phyloP scores from a whole-genome alignment of 2,888 invertebrate species.

The Nipponacmea schrenckii region DNA sequence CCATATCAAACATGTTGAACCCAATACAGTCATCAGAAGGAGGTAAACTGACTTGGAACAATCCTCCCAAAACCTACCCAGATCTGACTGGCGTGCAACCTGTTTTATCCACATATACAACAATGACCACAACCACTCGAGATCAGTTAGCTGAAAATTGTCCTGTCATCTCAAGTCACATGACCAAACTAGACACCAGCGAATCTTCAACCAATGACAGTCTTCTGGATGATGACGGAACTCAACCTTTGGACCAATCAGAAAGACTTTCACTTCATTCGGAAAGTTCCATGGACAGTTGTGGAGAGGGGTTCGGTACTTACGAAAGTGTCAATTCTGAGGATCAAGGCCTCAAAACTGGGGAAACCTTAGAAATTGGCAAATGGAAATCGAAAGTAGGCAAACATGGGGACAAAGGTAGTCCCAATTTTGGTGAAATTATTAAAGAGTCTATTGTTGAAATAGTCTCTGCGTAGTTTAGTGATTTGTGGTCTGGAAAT shows the following conservation, averaged over 20 bases:
- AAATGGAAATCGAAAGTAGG: constrained; percentile 7
- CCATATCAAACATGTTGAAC: constrained; percentile 75
- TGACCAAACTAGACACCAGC: constrained; percentile 51
- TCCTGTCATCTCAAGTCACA: constrained; percentile 58
- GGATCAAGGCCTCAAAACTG: background rate
- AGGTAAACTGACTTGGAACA: background rate
- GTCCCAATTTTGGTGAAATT: constrained; percentile 84
- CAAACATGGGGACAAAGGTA: constrained; percentile 20
- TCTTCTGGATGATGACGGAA: background rate
- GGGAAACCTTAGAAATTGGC: background rate
- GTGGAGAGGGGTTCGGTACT: background rate
- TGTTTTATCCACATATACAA: constrained; percentile 46
- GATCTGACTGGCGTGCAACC: constrained; percentile 10
- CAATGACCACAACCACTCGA: constrained; percentile 58
- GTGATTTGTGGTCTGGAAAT: background rate
- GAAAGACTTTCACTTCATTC: constrained; percentile 12
- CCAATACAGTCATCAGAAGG: constrained; percentile 32
- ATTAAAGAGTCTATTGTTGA: constrained; percentile 93
- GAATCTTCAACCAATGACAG: constrained; percentile 11
- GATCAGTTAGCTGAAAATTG: constrained; percentile 60
- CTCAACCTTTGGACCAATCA: constrained; percentile 12
- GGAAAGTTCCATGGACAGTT: constrained; percentile 13
- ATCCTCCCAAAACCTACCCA: constrained; percentile 3
- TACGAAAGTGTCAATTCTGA: background rate
- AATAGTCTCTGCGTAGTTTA: constrained; percentile 78